phyloP scores from a whole-genome alignment of 2,797 vertebrate genomes.

The Argyrosomus regius region DNA sequence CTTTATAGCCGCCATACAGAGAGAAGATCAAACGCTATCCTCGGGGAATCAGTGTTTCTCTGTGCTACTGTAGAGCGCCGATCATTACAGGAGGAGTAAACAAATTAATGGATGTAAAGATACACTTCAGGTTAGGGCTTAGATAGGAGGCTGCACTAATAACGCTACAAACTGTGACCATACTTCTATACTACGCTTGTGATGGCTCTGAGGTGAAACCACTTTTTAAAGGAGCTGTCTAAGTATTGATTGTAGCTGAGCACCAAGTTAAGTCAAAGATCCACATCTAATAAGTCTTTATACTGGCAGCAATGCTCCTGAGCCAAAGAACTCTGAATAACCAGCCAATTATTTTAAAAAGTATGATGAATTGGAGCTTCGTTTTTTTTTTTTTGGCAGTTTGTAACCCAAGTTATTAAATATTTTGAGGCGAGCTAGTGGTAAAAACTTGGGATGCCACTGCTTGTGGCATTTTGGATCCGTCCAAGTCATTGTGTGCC shows the following conservation, averaged over 20 bases:
- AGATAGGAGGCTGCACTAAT: neutral
- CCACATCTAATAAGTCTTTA: constrained; percentile 21
- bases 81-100: constrained; percentile 63
- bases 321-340: constrained; percentile 10
- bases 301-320: neutral
- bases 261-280: constrained; percentile 37
- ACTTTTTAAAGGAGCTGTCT: constrained; percentile 29
- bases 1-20: constrained; percentile 39
- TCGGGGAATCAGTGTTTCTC: constrained; percentile 46
- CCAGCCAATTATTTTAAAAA: constrained; percentile 12
- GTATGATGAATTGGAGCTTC: too few relatives aligned
- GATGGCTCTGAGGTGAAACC: constrained; percentile 26
- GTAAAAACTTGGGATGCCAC: neutral
- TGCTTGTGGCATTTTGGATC: neutral
- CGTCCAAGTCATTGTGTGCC: neutral
- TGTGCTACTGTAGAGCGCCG: constrained; percentile 42
- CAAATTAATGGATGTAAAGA: constrained; percentile 47
- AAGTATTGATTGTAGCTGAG: constrained; percentile 35
- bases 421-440: neutral
- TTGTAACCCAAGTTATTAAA: constrained; percentile 1
- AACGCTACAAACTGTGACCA: constrained; percentile 20
- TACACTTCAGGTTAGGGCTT: constrained; percentile 15
- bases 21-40: constrained; percentile 70
- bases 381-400: constrained; percentile 15
- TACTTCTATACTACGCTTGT: neutral